Base-by-base conservation (phyloP, 2,888 invertebrate species). In the Amaurobius ferox region DNA sequence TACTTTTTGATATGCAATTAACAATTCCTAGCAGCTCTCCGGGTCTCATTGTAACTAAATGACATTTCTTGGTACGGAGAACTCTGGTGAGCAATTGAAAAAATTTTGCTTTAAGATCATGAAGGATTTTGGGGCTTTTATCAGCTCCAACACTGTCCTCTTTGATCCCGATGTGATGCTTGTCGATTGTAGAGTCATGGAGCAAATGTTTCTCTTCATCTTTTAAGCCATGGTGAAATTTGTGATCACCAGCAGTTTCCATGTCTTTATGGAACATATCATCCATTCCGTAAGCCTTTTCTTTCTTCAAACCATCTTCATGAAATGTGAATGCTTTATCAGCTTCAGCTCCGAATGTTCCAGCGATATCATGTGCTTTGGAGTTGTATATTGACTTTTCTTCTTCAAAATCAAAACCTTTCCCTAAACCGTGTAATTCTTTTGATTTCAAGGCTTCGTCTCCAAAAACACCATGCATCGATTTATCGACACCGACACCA, bases 1-100 rank as follows among this genome's bases (percentile, higher is more conserved):
- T 66, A 83, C 83, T 83, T 71, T 55, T 62, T n/a, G 83, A 83
- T 29, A 83, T 55, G 13, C 83, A 83, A 30, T 83, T 48, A n/a
- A 83, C 30, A 11, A 83, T 83, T 7, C 64, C 35, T 5, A 83
- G 35, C 5, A 83, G 48, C 30, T 83, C 83, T 16, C 64, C 29
- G 2, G 83, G 83, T n/a, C 48, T 19, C 83, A 83, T 83, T 1
- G 61, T 77, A 16, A 83, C 83, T 1, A 83, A 26, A 39, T 83
- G 66, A 29, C 83, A 83, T 26, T 83, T 83, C 39, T 23, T 64
- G n/a, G 66, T 29, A 9, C 23, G 48, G 32, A 83, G 29, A 13
- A 83, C 40, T 44, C 44, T 26, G 1, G 67, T 28, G 11, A 80
- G 9, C 11, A 68, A 39, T 19, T 35, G 23, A 23, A 80, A 29